Evolutionary conservation across 2,888 invertebrate genomes (phyloP).

Genomic region (Anagyrus pseudococci): DNA sequence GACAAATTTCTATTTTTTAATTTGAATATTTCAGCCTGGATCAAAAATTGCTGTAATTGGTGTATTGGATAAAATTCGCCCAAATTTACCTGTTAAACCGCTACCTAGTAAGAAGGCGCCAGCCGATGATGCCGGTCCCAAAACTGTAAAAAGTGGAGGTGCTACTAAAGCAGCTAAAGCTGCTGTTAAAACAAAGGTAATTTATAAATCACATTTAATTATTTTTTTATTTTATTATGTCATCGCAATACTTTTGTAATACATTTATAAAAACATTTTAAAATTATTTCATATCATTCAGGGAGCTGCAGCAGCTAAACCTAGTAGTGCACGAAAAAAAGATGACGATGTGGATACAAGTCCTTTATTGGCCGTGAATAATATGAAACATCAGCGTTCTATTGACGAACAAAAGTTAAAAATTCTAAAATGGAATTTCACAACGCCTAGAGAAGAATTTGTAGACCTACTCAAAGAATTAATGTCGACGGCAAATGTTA

Average conservation of each 20-base stretch:
- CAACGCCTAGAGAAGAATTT: constrained; percentile 91
- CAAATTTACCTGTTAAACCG: constrained; percentile 83
- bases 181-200: constrained; percentile 67
- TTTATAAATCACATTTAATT: constrained; percentile 18
- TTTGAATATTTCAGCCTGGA: constrained; percentile 66
- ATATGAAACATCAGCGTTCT: constrained; percentile 88
- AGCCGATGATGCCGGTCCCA: constrained; percentile 67
- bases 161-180: constrained; percentile 63
- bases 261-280: not conserved
- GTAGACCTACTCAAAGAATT: constrained; percentile 89
- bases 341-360: constrained; percentile 82
- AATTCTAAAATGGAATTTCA: constrained; percentile 94
- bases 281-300: constrained; percentile 20
- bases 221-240: constrained; percentile 1
- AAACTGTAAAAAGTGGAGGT: constrained; percentile 67
- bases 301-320: constrained; percentile 47
- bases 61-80: constrained; percentile 84
- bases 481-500: constrained; percentile 87
- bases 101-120: constrained; percentile 66
- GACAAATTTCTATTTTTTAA: not conserved
- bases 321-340: constrained; percentile 70
- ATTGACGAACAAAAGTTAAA: constrained; percentile 94
- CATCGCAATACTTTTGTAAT: not conserved
- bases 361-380: constrained; percentile 77
- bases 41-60: constrained; percentile 80